Base-by-base conservation (phyloP, 2,888 invertebrate species). In the Phlogophora meticulosa region DNA sequence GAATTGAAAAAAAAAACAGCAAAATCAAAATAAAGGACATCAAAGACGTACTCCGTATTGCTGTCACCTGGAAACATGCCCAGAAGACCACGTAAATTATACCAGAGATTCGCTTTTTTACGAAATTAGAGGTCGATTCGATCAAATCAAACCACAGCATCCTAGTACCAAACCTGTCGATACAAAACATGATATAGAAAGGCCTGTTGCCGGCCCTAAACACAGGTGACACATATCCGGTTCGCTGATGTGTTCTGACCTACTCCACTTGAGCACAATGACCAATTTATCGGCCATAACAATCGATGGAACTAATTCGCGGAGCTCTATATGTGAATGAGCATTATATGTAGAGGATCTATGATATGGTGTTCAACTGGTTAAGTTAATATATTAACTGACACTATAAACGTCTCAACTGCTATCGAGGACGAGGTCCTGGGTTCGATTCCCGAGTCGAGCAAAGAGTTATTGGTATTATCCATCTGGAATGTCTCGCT, bases 201-300 rank as follows among this genome's bases (percentile, higher is more conserved):
- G 52, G 40, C 17, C 22, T 48, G 20, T 15, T 40, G 61, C 0
- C 17, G 61, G 58, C 79, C 67, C 61, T 78, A 58, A 38, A 48
- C 77, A 64, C 67, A 74, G 67, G 76, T 74, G 73, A 70, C 72
- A 77, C 36, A 62, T 59, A 74, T 82, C 81, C 74, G 81, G 78
- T 72, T 67, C 71, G 55, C 46, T 65, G 71, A 72, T 73, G 51
- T 51, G 72, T 59, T 63, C 49, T 69, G 78, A 72, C 72, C 74
- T 74, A 63, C 69, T 74, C 81, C 72, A 82, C 70, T 71, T 80
- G 60, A 11, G 10, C 60, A 76, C 76, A 76, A 76, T 60, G 53
- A 43, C 73, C 51, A 74, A 76, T 76, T 78, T 78, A 74, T 74
- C 63, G 75, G 52, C 59, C 79, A 45, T 78, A 67, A 76, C 76